phyloP scores from a whole-genome alignment of 1,140 invertebrate species.

The Asbolus verrucosus region DNA sequence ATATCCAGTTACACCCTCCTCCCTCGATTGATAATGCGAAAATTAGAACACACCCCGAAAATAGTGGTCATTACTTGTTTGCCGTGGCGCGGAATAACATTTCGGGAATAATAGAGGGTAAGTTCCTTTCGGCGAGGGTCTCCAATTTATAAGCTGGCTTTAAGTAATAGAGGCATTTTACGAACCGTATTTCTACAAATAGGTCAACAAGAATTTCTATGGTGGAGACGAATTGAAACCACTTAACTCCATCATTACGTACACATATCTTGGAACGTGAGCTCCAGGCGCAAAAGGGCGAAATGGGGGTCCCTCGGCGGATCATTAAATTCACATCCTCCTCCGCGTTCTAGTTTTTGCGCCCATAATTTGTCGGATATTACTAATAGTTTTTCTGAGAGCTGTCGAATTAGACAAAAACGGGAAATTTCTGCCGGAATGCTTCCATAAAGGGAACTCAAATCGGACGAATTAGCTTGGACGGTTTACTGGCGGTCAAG shows the following conservation, averaged over 20 bases:
- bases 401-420: too few relatives aligned
- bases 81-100: neutral
- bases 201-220: conserved; percentile 17
- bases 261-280: conserved; percentile 23
- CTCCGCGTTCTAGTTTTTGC: too few relatives aligned
- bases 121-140: neutral
- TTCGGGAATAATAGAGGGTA: conserved; percentile 6
- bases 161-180: conserved; percentile 20
- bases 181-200: conserved; percentile 23
- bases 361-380: too few relatives aligned
- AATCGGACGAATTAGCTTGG: too few relatives aligned
- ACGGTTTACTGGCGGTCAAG: too few relatives aligned
- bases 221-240: conserved; percentile 5
- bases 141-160: conserved; percentile 27
- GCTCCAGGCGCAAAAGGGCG: conserved; percentile 15
- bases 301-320: conserved; percentile 24
- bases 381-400: too few relatives aligned
- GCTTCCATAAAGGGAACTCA: too few relatives aligned
- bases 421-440: too few relatives aligned
- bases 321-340: conserved; percentile 23
- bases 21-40: conserved; percentile 14
- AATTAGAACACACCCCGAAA: too few relatives aligned
- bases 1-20: conserved; percentile 21
- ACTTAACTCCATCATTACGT: conserved; percentile 33
- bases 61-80: neutral